phyloP scores from a whole-genome alignment of 2,888 invertebrate genomes.

The Synanthedon formicaeformis region DNA sequence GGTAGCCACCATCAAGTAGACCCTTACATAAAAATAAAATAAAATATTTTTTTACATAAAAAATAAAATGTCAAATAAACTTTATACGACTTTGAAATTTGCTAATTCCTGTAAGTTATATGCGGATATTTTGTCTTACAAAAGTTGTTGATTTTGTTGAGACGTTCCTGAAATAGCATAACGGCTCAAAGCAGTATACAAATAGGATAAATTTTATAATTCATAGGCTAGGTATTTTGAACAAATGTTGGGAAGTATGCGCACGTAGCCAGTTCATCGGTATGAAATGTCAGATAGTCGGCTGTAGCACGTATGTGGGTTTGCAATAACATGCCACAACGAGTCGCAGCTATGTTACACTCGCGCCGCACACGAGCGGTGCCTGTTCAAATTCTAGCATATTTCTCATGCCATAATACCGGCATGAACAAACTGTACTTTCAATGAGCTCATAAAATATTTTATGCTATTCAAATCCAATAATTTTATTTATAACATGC shows the following conservation, averaged over 20 bases:
- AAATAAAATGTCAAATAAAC: too few species aligned
- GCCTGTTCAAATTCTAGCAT: slow-evolving; percentile 61
- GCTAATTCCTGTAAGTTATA: too few species aligned
- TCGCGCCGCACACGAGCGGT: slow-evolving; percentile 51
- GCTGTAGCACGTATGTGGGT: slow-evolving; percentile 60
- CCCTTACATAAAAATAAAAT: too few species aligned
- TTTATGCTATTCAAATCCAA: too few species aligned
- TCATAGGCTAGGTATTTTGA: slow-evolving; percentile 32
- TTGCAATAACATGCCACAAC: slow-evolving; percentile 69
- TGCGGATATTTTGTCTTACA: too few species aligned
- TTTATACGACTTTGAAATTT: too few species aligned
- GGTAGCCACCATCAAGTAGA: too few species aligned
- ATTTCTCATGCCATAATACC: slow-evolving; percentile 52
- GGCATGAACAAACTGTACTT: slow-evolving; percentile 5
- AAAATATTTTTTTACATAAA: too few species aligned
- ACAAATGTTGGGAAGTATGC: slow-evolving; percentile 43
- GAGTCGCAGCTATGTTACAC: slow-evolving; percentile 64
- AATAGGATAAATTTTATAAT: not conserved
- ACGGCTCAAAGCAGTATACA: too few species aligned
- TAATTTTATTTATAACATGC: too few species aligned
- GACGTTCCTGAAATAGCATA: too few species aligned
- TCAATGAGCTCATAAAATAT: not conserved
- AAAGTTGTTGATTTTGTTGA: too few species aligned
- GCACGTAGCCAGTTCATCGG: slow-evolving; percentile 58
- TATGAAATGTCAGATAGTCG: slow-evolving; percentile 66